Evolutionary conservation across 1,140 invertebrate genomes (phyloP).

Genomic region (Holcopasites calliopsidis): DNA sequence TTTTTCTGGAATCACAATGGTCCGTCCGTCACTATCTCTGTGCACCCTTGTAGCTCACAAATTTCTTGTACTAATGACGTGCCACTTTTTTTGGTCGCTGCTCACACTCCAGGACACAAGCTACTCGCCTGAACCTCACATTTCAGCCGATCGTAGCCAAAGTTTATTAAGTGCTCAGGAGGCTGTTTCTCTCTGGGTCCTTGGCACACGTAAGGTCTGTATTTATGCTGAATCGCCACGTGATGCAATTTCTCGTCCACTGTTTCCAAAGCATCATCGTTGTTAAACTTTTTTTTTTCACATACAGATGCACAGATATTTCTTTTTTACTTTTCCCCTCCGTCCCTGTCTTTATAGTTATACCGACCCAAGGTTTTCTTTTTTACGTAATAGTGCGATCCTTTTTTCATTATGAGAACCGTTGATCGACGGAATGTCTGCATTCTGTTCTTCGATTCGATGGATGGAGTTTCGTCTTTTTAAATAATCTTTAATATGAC

Average conservation of each 20-base stretch:
- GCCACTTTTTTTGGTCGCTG: constrained; percentile 71
- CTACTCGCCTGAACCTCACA: constrained; percentile 84
- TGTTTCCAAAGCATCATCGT: constrained; percentile 44
- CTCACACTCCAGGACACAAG: constrained; percentile 84
- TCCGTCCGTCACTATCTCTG: constrained; percentile 45
- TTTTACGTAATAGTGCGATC: constrained; percentile 8
- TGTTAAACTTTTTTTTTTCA: constrained; percentile 17
- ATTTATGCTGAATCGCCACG: constrained; percentile 69
- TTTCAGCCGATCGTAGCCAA: constrained; percentile 81
- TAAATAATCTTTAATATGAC: not conserved
- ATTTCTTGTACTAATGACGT: constrained; percentile 71
- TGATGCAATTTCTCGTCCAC: constrained; percentile 59
- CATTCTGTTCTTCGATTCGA: too few relatives aligned
- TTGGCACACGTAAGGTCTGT: constrained; percentile 93
- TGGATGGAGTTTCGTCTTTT: not conserved
- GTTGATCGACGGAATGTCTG: too few relatives aligned
- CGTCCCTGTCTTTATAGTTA: constrained; percentile 5
- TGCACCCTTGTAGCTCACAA: constrained; percentile 44
- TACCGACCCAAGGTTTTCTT: too few relatives aligned
- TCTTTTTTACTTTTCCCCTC: constrained; percentile 3
- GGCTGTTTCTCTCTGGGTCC: constrained; percentile 93
- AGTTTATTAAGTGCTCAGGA: constrained; percentile 92
- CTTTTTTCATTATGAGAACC: too few relatives aligned
- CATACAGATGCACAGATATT: constrained; percentile 43
- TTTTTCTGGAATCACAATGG: constrained; percentile 3